Evolutionary conservation across 23 tunicate genomes (phyloP).

Genomic region (Ciona savignyi): DNA sequence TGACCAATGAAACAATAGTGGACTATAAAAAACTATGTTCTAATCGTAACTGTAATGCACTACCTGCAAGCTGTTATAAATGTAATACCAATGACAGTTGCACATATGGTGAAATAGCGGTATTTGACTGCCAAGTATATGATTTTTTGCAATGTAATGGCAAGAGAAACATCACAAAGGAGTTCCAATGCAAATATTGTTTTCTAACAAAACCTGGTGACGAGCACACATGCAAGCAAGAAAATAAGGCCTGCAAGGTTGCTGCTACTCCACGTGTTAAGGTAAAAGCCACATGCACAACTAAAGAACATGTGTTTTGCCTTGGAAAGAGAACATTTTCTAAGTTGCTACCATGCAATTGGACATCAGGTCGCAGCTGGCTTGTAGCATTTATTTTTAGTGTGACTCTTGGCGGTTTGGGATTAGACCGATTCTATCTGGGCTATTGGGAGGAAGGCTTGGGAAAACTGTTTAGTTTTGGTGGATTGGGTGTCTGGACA

Average conservation of each 20-base stretch:
- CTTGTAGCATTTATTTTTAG: conserved; percentile 49
- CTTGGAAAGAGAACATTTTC: conserved; percentile 64
- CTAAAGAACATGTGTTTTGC: conserved; percentile 52
- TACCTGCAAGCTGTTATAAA: conserved; percentile 54
- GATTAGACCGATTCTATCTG: conserved; percentile 82
- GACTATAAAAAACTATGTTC: too few species aligned
- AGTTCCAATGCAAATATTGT: conserved; percentile 73
- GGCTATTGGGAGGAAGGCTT: conserved; percentile 90
- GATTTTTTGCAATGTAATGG: conserved; percentile 43
- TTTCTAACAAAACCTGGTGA: conserved; percentile 47
- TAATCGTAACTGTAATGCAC: conserved; percentile 47
- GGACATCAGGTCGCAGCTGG: conserved; percentile 88
- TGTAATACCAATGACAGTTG: conserved; percentile 50
- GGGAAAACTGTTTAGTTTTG: conserved; percentile 91
- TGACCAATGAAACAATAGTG: too few species aligned
- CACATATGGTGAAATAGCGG: conserved; percentile 29
- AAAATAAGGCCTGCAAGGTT: conserved; percentile 50
- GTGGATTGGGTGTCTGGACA: conserved; percentile 96
- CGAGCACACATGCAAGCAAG: conserved; percentile 62
- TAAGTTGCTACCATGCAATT: conserved; percentile 67
- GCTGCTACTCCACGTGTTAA: conserved; percentile 47
- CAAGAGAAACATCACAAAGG: conserved; percentile 10
- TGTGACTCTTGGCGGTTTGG: conserved; percentile 84
- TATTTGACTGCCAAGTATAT: conserved; percentile 36
- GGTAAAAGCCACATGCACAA: conserved; percentile 44